phyloP scores from a whole-genome alignment of 1,140 invertebrate genomes.

The Mesaphorura yosii region DNA sequence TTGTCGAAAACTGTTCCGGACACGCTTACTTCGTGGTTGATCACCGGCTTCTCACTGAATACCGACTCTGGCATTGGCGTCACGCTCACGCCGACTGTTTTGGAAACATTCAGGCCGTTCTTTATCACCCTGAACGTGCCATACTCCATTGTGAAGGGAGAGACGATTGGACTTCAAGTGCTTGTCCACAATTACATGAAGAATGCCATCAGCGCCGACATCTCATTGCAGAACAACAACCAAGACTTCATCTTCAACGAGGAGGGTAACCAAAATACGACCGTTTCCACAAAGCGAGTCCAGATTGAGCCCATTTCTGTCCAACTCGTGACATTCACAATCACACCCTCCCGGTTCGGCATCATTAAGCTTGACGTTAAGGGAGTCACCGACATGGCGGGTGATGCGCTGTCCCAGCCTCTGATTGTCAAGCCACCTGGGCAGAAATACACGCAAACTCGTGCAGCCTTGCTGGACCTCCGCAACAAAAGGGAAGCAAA shows the following conservation, averaged over 20 bases:
- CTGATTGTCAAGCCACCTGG: conserved; percentile 16
- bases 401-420: conserved; percentile 14
- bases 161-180: conserved; percentile 45
- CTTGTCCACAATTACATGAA: conserved; percentile 59
- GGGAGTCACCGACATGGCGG: conserved; percentile 36
- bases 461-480: conserved; percentile 11
- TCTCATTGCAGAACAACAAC: conserved; percentile 5
- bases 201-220: neutral
- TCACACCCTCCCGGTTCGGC: conserved; percentile 63
- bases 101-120: conserved; percentile 19
- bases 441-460: neutral
- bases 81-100: neutral
- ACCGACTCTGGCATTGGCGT: conserved; percentile 45
- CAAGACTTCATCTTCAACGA: neutral
- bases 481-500: conserved; percentile 44
- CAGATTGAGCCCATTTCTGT: neutral
- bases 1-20: conserved; percentile 56
- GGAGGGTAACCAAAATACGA: neutral
- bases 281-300: neutral
- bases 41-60: conserved; percentile 84
- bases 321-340: conserved; percentile 59
- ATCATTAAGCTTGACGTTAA: conserved; percentile 59
- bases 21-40: conserved; percentile 81
- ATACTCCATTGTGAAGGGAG: conserved; percentile 18
- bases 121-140: conserved; percentile 17